phyloP scores from a whole-genome alignment of 2,888 invertebrate genomes.

The Chloroclysta siterata region DNA sequence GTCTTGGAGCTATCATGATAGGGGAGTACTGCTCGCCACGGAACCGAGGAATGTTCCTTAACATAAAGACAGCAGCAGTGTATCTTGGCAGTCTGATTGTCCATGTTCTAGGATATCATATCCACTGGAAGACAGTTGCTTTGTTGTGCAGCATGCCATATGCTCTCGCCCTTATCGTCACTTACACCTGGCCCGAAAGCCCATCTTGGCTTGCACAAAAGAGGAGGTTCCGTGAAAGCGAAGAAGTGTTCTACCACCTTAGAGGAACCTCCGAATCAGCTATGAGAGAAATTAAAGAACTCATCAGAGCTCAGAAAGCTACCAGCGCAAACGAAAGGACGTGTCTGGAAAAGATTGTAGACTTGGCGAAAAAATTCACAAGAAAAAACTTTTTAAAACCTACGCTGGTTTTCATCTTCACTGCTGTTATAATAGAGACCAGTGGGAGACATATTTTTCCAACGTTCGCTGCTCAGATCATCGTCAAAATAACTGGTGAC shows the following conservation, averaged over 20 bases:
- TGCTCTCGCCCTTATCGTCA: not conserved
- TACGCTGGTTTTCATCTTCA: not conserved
- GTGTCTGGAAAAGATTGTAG: not conserved
- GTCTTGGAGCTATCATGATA: not conserved
- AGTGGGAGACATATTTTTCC: not conserved
- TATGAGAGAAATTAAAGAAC: not conserved
- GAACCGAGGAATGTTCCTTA: slow-evolving; percentile 1
- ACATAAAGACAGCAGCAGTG: not conserved
- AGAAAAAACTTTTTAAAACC: not conserved
- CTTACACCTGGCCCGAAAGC: not conserved
- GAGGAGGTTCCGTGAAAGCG: not conserved
- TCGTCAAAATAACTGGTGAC: not conserved
- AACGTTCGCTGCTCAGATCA: not conserved
- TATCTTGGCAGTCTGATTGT: not conserved
- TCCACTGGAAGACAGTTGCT: not conserved
- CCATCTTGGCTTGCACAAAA: not conserved
- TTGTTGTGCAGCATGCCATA: not conserved
- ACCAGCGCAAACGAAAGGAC: not conserved
- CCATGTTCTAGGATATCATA: not conserved
- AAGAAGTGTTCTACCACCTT: not conserved
- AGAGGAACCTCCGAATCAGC: not conserved
- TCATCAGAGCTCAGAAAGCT: not conserved
- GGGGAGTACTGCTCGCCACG: slow-evolving; percentile 4
- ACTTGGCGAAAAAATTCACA: not conserved
- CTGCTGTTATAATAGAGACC: not conserved